A percentile compares a stretch with the other conserved stretches of the same genome.
Evolutionary conservation across 2,113 vertebrate species (phyloP).

Genomic region (Pithys albifrons): DNA sequence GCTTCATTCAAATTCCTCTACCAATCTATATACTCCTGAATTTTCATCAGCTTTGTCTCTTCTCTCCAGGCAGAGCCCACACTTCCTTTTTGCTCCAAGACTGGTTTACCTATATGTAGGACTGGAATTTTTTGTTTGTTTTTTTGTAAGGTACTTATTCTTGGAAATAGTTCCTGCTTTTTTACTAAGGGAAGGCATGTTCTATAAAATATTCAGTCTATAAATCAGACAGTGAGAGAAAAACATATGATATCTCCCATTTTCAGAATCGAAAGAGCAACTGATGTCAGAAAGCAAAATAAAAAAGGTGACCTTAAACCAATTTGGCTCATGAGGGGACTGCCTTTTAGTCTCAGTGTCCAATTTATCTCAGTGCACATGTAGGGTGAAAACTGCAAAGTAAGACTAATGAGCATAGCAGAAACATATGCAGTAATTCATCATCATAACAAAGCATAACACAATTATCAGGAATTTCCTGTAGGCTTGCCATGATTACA

Average conservation of each 20-base stretch:
- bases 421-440: constrained; percentile 43
- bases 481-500: constrained; percentile 34
- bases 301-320: background rate
- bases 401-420: constrained; percentile 41
- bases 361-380: constrained; percentile 3
- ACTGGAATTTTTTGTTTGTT: background rate
- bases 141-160: background rate
- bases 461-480: constrained; percentile 51
- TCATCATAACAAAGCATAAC: constrained; percentile 47
- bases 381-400: background rate
- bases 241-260: background rate
- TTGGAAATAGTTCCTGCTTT: background rate
- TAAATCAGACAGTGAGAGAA: background rate
- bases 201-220: background rate
- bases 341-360: background rate
- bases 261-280: background rate
- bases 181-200: background rate
- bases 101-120: background rate
- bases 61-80: background rate
- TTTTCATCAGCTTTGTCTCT: background rate
- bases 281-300: background rate
- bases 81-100: background rate
- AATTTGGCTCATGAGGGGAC: background rate
- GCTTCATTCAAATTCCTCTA: background rate
- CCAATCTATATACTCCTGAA: background rate